Evolutionary conservation across 2,113 vertebrate species (phyloP).

Genomic region (Raja brachyura): DNA sequence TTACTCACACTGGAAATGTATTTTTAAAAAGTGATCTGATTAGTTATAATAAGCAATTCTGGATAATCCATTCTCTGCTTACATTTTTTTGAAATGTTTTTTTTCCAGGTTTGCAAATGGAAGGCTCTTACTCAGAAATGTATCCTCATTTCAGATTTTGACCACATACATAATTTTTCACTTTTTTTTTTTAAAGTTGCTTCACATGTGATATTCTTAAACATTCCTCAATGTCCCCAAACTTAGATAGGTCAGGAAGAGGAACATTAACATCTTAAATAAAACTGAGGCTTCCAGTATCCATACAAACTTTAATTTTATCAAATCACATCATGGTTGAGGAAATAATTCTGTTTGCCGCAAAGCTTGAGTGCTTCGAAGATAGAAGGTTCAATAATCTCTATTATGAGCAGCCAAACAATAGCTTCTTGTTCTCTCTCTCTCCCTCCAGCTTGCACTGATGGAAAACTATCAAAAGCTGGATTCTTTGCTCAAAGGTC

Average conservation of each 20-base stretch:
- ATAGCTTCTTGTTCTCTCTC: not conserved
- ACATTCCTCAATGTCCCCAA: not conserved
- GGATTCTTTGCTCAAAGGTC: slow-evolving; percentile 9
- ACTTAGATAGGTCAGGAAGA: not conserved
- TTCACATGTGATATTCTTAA: not conserved
- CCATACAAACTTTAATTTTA: not conserved
- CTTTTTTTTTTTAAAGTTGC: not conserved
- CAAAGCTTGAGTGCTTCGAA: not conserved
- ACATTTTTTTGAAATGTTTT: no score
- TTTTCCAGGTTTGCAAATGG: not conserved
- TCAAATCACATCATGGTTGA: not conserved
- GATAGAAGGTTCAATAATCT: not conserved
- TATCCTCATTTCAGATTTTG: not conserved
- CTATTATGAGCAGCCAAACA: not conserved
- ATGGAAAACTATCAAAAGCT: slow-evolving; percentile 27
- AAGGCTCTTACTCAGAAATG: not conserved
- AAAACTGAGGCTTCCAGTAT: not conserved
- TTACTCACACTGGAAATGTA: not conserved
- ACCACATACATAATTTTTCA: not conserved
- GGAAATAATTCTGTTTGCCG: not conserved
- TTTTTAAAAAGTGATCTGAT: not conserved
- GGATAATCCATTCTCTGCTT: not conserved
- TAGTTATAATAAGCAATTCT: not conserved
- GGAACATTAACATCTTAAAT: not conserved
- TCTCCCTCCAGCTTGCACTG: not conserved